Percentiles rank a stretch among this genome's conserved stretches.
Conservation (phyloP, 37 sponge, comb jelly and placozoan species). For the Crambe crambe region DNA sequence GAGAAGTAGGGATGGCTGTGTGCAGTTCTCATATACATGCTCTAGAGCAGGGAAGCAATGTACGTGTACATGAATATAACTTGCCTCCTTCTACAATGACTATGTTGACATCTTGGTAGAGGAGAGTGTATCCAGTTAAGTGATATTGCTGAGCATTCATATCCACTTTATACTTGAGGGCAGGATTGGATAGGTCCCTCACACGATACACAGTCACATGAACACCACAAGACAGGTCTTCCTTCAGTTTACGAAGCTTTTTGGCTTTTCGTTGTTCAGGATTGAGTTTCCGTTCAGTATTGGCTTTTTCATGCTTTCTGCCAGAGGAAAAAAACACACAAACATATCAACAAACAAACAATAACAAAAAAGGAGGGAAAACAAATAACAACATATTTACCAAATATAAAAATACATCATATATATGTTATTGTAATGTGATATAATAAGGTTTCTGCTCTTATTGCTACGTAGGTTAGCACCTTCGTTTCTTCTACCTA, state of each 20-base stretch:
- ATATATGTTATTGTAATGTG: no score
- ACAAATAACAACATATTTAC: no score
- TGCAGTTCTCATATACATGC: no score
- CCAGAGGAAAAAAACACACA: not conserved
- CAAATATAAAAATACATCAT: no score
- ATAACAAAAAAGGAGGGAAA: no score
- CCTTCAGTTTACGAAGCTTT: slow-evolving; percentile 83
- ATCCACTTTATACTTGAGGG: slow-evolving; percentile 95
- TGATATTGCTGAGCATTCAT: slow-evolving; percentile 96
- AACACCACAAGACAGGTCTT: slow-evolving; percentile 89
- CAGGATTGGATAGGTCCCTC: slow-evolving; percentile 81
- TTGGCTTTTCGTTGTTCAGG: slow-evolving; percentile 83
- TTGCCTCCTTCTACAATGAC: slow-evolving; percentile 95
- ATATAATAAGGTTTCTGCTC: no score
- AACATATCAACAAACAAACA: no score
- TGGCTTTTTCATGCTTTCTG: slow-evolving; percentile 91
- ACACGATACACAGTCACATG: slow-evolving; percentile 90
- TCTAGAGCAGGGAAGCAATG: not conserved
- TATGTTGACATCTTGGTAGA: slow-evolving; percentile 86
- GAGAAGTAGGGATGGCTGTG: no score
- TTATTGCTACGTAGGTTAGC: no score
- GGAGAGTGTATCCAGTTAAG: slow-evolving; percentile 85
- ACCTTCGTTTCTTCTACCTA: no score
- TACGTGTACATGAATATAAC: not conserved
- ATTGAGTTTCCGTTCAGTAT: slow-evolving; percentile 90